A percentile compares a stretch with the other conserved stretches of the same genome.
These are phyloP conservation scores for Herminia tarsipennalis DNA, from an alignment of 2,888 invertebrate species.

Conservation along the genomic window DNA sequence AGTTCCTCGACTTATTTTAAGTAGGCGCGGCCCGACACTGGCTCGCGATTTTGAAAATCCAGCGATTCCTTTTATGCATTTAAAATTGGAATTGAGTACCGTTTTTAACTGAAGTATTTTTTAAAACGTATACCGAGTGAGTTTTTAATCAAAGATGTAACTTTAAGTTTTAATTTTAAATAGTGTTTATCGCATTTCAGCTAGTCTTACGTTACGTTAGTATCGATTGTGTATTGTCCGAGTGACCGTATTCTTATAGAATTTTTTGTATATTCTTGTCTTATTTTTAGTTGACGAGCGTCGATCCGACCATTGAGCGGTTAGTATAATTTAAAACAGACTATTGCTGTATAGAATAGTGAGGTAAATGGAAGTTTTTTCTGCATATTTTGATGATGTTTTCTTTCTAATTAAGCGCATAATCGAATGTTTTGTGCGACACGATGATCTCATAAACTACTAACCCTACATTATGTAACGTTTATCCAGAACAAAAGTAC, in stretches of 20 bases:
- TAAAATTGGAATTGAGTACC: slow-evolving; percentile 77
- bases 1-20: slow-evolving; percentile 68
- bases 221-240: slow-evolving; percentile 72
- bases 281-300: slow-evolving; percentile 63
- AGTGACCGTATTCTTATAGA: slow-evolving; percentile 72
- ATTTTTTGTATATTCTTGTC: slow-evolving; percentile 81
- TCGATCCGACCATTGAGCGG: slow-evolving; percentile 58
- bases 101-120: slow-evolving; percentile 71
- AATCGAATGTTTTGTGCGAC: slow-evolving; percentile 68
- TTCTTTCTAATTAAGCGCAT: slow-evolving; percentile 79
- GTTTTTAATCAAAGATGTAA: slow-evolving; percentile 84
- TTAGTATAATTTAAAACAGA: slow-evolving; percentile 64
- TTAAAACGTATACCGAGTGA: slow-evolving; percentile 77
- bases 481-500: slow-evolving; percentile 81
- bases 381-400: slow-evolving; percentile 82
- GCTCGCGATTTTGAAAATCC: slow-evolving; percentile 53
- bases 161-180: slow-evolving; percentile 77
- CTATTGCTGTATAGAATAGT: slow-evolving; percentile 72
- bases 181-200: slow-evolving; percentile 84
- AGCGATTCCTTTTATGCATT: slow-evolving; percentile 69
- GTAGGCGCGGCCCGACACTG: slow-evolving; percentile 41
- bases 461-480: slow-evolving; percentile 73
- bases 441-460: slow-evolving; percentile 85
- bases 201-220: slow-evolving; percentile 84
- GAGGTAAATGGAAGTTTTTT: slow-evolving; percentile 69